Evolutionary conservation across 2,797 vertebrate species (phyloP), one percentile per base, ranked within the genome.

Genomic region (Chaetophractus vellerosus): DNA sequence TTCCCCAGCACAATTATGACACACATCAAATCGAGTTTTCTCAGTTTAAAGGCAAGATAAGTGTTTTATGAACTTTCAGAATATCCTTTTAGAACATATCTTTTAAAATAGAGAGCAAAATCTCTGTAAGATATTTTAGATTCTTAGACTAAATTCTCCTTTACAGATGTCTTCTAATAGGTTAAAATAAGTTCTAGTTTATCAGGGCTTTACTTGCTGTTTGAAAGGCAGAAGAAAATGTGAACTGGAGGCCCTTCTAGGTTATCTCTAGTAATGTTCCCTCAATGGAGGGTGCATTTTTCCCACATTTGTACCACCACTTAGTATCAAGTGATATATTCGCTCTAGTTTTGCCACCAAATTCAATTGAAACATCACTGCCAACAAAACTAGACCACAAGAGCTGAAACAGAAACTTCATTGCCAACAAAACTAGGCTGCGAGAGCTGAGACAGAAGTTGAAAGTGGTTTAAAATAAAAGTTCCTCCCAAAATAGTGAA

Each of bases 1-100:
- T n/a, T 19, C 9, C 26, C 14, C 15, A n/a, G 8, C 9, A 41
- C 3, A 6, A 31, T 50, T 23, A 11, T 0, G 4, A 41, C 28
- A 31, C 3, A 28, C n/a, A 38, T 5, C 11, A 36, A 45, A n/a
- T n/a, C 45, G 2, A 68, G 48, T 28, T 61, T n/a, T 71, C 36
- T 69, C 6, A 23, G 36, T 21, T 55, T 61, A 57, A 10, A 68
- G 33, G 48, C 8, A 61, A 79, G 24, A 16, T 21, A 10, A 28
- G 6, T 24, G 4, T 71, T 74, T 55, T 15, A 11, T 9, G 9
- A 16, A 0, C 36, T 33, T 82, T 72, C 4, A 6, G 15, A 74
- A 68, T 45, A 31, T 11, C 74, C 41, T 76, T 55, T 52, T 19
- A 80, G 24, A 55, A 23, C 33, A 38, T 28, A 19, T 23, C n/a